Conservation (phyloP, 1,140 invertebrate genomes). For the Anoplophora glabripennis region DNA sequence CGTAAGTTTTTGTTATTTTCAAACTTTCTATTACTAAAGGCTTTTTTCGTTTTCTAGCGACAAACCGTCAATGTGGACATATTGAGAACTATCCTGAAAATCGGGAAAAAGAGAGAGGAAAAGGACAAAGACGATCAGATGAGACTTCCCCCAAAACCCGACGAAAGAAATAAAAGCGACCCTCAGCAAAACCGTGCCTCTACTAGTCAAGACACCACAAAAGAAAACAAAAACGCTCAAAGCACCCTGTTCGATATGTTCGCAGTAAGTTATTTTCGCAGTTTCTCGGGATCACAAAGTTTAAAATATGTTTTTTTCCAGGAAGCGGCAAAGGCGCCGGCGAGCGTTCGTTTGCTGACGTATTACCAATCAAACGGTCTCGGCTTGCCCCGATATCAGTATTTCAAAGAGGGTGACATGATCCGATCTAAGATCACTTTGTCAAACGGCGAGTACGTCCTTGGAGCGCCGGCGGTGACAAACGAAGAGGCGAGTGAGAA, state of each 20-base stretch:
- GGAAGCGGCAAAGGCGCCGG: conserved; percentile 26
- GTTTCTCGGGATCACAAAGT: conserved; percentile 19
- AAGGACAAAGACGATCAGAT: neutral
- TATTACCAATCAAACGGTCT: conserved; percentile 47
- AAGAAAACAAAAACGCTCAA: conserved; percentile 7
- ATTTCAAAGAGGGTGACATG: conserved; percentile 40
- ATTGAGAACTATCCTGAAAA: conserved; percentile 34
- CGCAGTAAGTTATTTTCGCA: conserved; percentile 35
- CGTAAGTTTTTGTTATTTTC: too few species aligned
- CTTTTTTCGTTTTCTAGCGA: neutral
- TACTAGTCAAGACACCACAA: neutral
- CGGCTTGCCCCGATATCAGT: conserved; percentile 50
- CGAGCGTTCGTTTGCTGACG: conserved; percentile 44
- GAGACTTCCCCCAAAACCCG: neutral
- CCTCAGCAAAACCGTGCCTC: neutral
- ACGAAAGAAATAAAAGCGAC: conserved; percentile 11
- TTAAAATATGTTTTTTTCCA: conserved; percentile 4
- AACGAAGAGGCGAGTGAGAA: conserved; percentile 50
- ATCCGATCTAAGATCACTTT: conserved; percentile 47
- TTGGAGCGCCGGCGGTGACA: conserved; percentile 42
- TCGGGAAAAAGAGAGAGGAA: conserved; percentile 12
- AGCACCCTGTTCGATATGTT: conserved; percentile 29
- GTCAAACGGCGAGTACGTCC: conserved; percentile 44
- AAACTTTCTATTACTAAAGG: too few species aligned
- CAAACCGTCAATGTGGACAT: conserved; percentile 26